These are phyloP conservation scores for Hypolimnas misippus DNA, from an alignment of 2,888 invertebrate species.

Conservation along the genomic window DNA sequence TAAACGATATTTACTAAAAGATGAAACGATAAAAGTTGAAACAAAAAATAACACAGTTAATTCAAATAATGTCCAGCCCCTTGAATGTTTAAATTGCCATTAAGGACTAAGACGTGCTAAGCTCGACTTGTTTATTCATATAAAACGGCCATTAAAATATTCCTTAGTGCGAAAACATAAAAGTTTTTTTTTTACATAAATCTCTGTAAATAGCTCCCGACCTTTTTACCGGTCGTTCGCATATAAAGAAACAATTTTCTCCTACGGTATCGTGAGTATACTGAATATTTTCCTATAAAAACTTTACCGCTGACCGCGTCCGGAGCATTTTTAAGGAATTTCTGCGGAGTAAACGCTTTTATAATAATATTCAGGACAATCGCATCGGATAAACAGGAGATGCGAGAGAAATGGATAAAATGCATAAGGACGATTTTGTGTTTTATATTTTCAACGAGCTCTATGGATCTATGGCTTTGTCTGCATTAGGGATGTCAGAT, in stretches of 20 bases:
- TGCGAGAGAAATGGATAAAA: neutral
- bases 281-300: constrained; percentile 40
- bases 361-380: constrained; percentile 10
- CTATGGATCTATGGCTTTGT: too few species aligned
- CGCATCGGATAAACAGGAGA: neutral
- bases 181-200: constrained; percentile 28
- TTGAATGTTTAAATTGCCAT: constrained; percentile 12
- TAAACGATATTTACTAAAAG: too few species aligned
- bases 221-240: constrained; percentile 34
- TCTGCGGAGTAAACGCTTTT: constrained; percentile 17
- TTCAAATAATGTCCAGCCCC: constrained; percentile 7
- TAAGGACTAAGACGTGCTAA: constrained; percentile 14
- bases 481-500: too few species aligned
- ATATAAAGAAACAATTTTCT: constrained; percentile 35
- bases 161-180: constrained; percentile 21
- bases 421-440: neutral
- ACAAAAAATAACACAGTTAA: constrained; percentile 2
- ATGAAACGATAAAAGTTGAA: neutral
- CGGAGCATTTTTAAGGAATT: constrained; percentile 23
- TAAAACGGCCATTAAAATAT: constrained; percentile 16
- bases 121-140: constrained; percentile 13
- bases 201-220: constrained; percentile 19
- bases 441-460: neutral
- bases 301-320: constrained; percentile 39
- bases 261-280: constrained; percentile 17